Conservation (phyloP, 2,113 vertebrate species). For the Podocnemis expansa region DNA sequence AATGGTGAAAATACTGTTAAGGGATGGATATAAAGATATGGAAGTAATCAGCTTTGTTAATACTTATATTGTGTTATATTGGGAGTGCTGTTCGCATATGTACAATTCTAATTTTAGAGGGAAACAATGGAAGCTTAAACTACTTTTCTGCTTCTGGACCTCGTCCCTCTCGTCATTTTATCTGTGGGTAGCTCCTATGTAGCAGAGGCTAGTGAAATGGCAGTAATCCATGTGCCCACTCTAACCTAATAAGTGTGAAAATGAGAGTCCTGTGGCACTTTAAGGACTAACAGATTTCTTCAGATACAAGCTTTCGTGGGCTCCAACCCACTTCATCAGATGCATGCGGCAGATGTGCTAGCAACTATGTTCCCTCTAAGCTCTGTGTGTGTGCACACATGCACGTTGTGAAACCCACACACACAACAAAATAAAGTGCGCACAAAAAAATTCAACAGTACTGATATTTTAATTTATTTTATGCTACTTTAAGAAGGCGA, state of each 20-base stretch:
- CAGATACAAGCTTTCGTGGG: too few relatives aligned
- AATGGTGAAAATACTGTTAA: not conserved
- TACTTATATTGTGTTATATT: not conserved
- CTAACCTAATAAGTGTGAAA: not conserved
- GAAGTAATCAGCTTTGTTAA: not conserved
- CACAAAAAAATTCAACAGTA: too few relatives aligned
- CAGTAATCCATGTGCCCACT: not conserved
- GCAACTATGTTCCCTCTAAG: too few relatives aligned
- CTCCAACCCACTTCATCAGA: too few relatives aligned
- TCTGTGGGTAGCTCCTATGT: not conserved
- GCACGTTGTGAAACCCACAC: too few relatives aligned
- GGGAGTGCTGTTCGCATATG: fast-evolving
- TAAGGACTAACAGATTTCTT: too few relatives aligned
- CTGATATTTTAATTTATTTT: too few relatives aligned
- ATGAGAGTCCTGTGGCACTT: too few relatives aligned
- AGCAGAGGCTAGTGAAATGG: not conserved
- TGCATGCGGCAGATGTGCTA: too few relatives aligned
- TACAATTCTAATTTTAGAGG: fast-evolving
- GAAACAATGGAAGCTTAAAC: not conserved
- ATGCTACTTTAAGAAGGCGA: too few relatives aligned
- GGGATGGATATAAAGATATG: fast-evolving
- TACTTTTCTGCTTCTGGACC: not conserved
- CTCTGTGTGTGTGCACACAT: too few relatives aligned
- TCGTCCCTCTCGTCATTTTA: not conserved
- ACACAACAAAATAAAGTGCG: too few relatives aligned